Evolutionary conservation across 2,797 vertebrate genomes (phyloP).

Genomic region (Loris lydekkerianus): DNA sequence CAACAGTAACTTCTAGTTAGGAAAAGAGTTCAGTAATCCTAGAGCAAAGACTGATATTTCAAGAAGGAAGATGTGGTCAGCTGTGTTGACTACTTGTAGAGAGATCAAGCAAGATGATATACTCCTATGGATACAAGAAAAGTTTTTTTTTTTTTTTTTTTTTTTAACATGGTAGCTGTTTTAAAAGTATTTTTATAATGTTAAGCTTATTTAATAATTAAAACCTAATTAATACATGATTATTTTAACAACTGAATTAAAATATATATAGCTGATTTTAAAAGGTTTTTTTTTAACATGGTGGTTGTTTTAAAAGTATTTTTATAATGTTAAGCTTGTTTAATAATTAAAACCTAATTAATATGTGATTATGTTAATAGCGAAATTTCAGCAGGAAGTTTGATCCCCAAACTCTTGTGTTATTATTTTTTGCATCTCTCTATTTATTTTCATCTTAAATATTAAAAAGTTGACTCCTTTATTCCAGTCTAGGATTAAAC

Average conservation of each 20-base stretch:
- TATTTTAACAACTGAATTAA: slow-evolving; percentile 45
- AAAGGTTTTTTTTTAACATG: too few relatives aligned
- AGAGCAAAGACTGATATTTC: background rate
- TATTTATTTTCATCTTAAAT: background rate
- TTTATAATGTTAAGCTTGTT: background rate
- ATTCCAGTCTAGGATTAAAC: slow-evolving; percentile 43
- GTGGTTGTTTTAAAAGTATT: background rate
- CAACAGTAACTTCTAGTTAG: background rate
- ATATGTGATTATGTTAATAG: slow-evolving; percentile 29
- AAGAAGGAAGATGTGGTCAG: background rate
- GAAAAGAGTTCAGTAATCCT: background rate
- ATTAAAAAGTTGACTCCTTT: slow-evolving; percentile 16
- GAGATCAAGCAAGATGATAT: background rate
- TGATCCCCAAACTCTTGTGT: background rate
- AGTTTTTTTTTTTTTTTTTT: slow-evolving; percentile 4
- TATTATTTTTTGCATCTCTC: slow-evolving; percentile 14
- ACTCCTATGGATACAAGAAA: background rate
- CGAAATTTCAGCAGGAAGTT: slow-evolving; percentile 41
- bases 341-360: slow-evolving; percentile 13
- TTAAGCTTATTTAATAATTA: slow-evolving; percentile 28
- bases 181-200: background rate
- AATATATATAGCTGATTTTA: too few relatives aligned
- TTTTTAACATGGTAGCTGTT: background rate
- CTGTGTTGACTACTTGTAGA: background rate
- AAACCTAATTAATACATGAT: background rate